Conservation (phyloP, 2,797 vertebrate genomes). For the Tamandua tetradactyla region DNA sequence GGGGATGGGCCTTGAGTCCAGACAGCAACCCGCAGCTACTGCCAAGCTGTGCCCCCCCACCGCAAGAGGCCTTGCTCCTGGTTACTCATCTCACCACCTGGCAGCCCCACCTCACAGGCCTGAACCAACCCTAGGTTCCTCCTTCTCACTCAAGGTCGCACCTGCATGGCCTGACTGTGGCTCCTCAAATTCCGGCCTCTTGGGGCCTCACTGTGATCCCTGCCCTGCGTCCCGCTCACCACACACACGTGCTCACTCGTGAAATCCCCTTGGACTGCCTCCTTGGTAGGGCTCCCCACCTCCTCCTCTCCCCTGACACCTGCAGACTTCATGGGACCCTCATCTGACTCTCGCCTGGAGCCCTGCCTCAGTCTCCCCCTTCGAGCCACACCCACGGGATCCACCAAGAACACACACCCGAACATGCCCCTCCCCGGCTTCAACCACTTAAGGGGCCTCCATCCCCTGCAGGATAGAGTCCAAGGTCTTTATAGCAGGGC, state of each 20-base stretch:
- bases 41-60: accelerated
- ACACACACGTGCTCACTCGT: background rate
- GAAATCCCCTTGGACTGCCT: background rate
- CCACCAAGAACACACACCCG: background rate
- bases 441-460: background rate
- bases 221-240: background rate
- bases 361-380: conserved; percentile 39
- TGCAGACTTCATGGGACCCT: background rate
- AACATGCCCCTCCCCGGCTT: background rate
- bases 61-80: background rate
- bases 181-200: background rate
- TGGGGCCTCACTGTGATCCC: background rate
- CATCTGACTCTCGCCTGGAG: background rate
- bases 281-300: background rate
- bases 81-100: background rate
- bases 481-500: background rate
- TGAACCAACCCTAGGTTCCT: background rate
- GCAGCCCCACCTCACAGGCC: background rate
- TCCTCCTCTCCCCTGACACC: background rate
- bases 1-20: background rate
- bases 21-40: background rate
- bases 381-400: background rate
- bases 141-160: background rate
- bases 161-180: background rate
- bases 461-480: background rate